Base-by-base conservation (phyloP, 2,888 invertebrate genomes). In the Lithophane ornitopus region DNA sequence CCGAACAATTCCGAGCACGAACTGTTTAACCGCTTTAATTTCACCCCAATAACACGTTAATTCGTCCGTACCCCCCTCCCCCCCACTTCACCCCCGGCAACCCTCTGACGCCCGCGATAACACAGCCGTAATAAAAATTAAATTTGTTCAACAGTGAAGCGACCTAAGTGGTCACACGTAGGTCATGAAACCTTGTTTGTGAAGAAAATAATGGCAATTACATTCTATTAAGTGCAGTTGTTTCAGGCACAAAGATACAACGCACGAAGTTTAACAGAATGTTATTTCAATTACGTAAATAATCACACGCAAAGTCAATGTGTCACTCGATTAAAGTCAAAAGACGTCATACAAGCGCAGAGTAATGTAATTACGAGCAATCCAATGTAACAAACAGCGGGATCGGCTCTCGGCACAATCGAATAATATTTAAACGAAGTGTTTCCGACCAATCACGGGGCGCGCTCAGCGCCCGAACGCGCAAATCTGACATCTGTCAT, bases 401-500 rank as follows among this genome's bases (percentile, higher is more conserved):
- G 90, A 89, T 80, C 73, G 71, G 44, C 81, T 76, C 82, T 85
- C 85, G 81, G 83, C 82, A 87, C 90, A 89, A 92, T 90, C 85
- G 88, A 91, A 91, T 91, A 85, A 91, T 88, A 92, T 92, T 93
- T 89, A 91, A 93, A 93, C 78, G 78, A 75, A 84, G 78, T 89
- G 88, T 89, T 90, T 83, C 85, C 86, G 80, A 86, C 93, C 93
- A 93, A 92, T 93, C 90, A 88, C 87, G 80, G 86, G 85, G 87
- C 89, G 86, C 83, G 75, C 85, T 85, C 79, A 80, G 70, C 73
- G 84, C 85, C 85, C 81, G 86, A 65, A 78, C 89, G 90, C 89
- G 87, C 91, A 93, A 93, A 94, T 93, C 94, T 95, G 95, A 95
- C 95, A 96, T 94, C 94, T 96, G 95, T 95, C 95, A 94, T 91